Percentiles rank a stretch among this genome's conserved stretches.
Evolutionary conservation across 2,888 invertebrate genomes (phyloP).

Genomic region (Drosophila austrosaltans): DNA sequence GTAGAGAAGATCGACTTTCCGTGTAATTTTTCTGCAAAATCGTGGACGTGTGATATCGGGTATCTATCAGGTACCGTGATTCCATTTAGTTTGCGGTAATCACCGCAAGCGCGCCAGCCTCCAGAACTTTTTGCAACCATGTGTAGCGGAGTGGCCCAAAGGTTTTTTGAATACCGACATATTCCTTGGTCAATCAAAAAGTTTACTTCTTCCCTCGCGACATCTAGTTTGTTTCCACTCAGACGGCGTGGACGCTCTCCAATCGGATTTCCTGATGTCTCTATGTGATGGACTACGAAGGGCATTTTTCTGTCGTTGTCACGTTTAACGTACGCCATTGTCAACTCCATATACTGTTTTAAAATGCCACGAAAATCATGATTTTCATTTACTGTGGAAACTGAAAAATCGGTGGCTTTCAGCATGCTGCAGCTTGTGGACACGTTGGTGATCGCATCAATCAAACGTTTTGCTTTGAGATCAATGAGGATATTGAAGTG

Average conservation of each 20-base stretch:
- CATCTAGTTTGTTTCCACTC: neutral
- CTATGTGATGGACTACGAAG: neutral
- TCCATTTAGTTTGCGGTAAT: neutral
- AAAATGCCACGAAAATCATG: neutral
- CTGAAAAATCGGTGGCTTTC: neutral
- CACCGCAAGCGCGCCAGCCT: constrained; percentile 5
- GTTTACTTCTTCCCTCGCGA: neutral
- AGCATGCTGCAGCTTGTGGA: neutral
- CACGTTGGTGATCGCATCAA: neutral
- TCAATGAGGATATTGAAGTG: constrained; percentile 14
- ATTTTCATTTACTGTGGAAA: neutral
- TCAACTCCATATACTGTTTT: neutral
- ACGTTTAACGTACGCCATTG: neutral
- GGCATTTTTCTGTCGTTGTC: no score
- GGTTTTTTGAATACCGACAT: neutral
- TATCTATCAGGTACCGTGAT: neutral
- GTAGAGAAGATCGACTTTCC: no score
- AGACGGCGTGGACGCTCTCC: neutral
- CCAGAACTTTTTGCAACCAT: constrained; percentile 6
- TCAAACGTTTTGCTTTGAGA: constrained; percentile 20
- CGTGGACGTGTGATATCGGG: no score
- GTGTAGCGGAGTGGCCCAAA: constrained; percentile 9
- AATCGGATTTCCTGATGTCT: neutral
- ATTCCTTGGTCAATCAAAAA: neutral
- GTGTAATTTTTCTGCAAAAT: no score